Conservation (phyloP, 2,113 vertebrate genomes). For the Anarrhichthys ocellatus region DNA sequence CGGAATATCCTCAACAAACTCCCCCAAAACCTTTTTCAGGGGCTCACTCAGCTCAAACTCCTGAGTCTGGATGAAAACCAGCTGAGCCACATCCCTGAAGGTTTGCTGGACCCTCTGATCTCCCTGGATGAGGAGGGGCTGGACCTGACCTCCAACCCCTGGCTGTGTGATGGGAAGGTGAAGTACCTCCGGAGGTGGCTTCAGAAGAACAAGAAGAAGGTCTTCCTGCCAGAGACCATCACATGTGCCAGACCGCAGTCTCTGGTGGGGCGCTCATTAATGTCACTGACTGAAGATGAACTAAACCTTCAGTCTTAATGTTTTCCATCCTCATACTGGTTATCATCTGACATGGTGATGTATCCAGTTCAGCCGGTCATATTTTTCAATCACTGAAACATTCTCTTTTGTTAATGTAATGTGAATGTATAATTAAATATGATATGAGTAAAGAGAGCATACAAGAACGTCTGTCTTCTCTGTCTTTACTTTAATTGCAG, state of each 20-base stretch:
- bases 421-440: conserved; percentile 30
- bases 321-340: neutral
- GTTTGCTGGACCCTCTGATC: conserved; percentile 58
- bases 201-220: conserved; percentile 44
- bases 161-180: conserved; percentile 81
- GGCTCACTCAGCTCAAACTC: conserved; percentile 64
- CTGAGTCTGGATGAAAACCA: conserved; percentile 85
- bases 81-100: conserved; percentile 75
- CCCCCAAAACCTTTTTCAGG: conserved; percentile 49
- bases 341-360: neutral
- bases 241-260: conserved; percentile 72
- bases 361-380: neutral
- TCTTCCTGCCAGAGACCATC: conserved; percentile 44
- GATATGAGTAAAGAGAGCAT: neutral
- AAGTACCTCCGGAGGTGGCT: conserved; percentile 81
- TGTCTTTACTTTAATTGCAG: neutral
- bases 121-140: conserved; percentile 79
- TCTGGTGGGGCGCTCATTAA: conserved; percentile 56
- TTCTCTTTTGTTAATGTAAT: neutral
- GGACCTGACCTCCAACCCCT: conserved; percentile 86
- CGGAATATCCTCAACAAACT: conserved; percentile 80
- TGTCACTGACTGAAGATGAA: conserved; percentile 57
- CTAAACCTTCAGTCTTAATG: conserved; percentile 51
- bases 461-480: neutral
- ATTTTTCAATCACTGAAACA: neutral